A percentile compares a stretch with the other conserved stretches of the same genome.
These are phyloP conservation scores for Leptogaster cylindrica DNA, from an alignment of 2,888 invertebrate species.

Conservation along the genomic window DNA sequence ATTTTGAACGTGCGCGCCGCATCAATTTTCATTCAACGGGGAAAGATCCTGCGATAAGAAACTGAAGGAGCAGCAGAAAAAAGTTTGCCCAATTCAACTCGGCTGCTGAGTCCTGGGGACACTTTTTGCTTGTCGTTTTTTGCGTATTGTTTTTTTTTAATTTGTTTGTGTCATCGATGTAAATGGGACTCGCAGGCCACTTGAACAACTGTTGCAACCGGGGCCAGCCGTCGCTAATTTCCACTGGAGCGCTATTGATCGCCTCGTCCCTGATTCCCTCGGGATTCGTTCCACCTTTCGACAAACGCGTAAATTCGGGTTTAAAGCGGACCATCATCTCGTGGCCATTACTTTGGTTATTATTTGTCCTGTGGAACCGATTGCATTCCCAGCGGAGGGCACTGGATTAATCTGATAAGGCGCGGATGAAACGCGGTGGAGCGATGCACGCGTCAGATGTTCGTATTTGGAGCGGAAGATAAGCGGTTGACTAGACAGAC, in stretches of 20 bases:
- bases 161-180: conserved; percentile 29
- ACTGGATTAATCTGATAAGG: conserved; percentile 26
- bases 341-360: conserved; percentile 29
- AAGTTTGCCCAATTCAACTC: conserved; percentile 4
- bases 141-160: conserved; percentile 17
- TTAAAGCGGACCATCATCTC: neutral
- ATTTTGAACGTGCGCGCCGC: conserved; percentile 5
- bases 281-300: neutral
- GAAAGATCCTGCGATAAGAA: neutral
- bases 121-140: neutral
- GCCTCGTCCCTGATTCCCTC: neutral
- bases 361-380: conserved; percentile 17
- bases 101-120: conserved; percentile 11
- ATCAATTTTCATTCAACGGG: neutral
- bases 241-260: conserved; percentile 13
- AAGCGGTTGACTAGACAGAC: neutral
- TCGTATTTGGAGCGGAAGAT: neutral
- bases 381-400: neutral
- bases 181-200: conserved; percentile 14
- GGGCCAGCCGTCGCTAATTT: conserved; percentile 12
- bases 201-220: conserved; percentile 46
- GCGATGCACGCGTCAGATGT: neutral
- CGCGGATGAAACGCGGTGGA: conserved; percentile 1
- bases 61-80: neutral
- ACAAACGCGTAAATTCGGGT: neutral